phyloP scores from a whole-genome alignment of 2,888 invertebrate species.

The Diachrysia chrysitis region DNA sequence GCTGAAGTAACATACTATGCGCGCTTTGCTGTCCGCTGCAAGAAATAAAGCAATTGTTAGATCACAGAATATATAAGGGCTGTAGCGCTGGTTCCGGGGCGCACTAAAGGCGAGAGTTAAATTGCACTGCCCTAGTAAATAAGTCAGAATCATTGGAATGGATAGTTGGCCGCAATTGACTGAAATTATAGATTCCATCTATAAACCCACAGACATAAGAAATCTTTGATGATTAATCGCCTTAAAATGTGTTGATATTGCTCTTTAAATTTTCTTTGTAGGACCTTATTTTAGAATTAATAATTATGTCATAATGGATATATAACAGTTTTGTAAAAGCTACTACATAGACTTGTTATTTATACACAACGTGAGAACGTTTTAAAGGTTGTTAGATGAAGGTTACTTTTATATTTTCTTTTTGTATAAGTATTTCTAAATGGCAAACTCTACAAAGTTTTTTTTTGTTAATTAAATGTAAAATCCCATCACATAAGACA shows the following conservation, averaged over 20 bases:
- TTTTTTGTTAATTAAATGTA: too few species aligned
- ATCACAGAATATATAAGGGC: not conserved
- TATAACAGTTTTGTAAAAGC: not conserved
- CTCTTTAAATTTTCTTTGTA: not conserved
- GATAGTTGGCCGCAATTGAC: too few species aligned
- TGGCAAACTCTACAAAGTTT: not conserved
- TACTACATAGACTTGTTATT: not conserved
- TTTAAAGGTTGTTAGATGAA: not conserved
- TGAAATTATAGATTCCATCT: too few species aligned
- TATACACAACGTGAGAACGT: not conserved
- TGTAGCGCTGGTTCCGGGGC: not conserved
- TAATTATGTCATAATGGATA: not conserved
- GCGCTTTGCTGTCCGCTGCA: conserved; percentile 85
- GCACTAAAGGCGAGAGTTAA: too few species aligned
- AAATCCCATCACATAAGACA: not conserved
- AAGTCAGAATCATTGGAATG: not conserved
- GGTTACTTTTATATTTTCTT: not conserved
- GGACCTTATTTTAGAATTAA: not conserved
- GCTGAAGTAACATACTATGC: conserved; percentile 91
- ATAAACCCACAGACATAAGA: too few species aligned
- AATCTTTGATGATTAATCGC: not conserved
- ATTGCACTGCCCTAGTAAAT: not conserved
- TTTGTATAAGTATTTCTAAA: not conserved
- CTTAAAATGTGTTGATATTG: too few species aligned
- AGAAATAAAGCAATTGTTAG: conserved; percentile 3